Evolutionary conservation across 2,888 invertebrate genomes (phyloP).

Genomic region (Chironomus tentans): DNA sequence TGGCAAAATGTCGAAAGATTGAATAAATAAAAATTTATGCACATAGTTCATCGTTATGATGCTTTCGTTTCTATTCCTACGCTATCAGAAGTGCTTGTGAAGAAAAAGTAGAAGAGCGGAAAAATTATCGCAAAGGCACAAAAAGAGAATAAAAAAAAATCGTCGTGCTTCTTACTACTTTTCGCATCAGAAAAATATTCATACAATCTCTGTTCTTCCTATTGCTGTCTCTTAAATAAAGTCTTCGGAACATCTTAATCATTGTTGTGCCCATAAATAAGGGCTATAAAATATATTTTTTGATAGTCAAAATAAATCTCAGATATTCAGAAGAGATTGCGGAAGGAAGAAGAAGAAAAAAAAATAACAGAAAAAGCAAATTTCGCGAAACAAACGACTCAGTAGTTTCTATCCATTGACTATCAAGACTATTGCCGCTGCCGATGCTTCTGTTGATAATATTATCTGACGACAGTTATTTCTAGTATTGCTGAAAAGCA

Average conservation of each 20-base stretch:
- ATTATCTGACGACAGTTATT: neutral
- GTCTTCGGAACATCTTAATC: constrained; percentile 7
- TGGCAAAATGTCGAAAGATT: neutral
- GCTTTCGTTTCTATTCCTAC: neutral
- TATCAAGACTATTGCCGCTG: no score
- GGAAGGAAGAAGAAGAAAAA: neutral
- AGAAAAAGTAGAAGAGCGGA: neutral
- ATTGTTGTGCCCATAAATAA: constrained; percentile 21
- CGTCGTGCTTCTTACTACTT: neutral
- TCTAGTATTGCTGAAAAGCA: neutral
- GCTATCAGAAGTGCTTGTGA: neutral
- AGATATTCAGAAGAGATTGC: neutral
- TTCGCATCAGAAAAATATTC: no score
- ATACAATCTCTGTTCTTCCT: neutral
- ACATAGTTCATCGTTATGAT: neutral
- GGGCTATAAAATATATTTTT: neutral
- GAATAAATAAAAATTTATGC: neutral
- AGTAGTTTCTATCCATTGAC: neutral
- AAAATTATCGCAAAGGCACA: no score
- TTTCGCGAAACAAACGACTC: neutral
- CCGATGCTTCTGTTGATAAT: neutral
- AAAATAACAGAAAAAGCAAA: neutral
- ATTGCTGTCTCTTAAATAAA: neutral
- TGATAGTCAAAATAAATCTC: constrained; percentile 4
- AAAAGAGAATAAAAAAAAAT: neutral